Evolutionary conservation across 2,888 invertebrate genomes (phyloP), one percentile per base, ranked within the genome.

Genomic region (Drosophila engyochracea): DNA sequence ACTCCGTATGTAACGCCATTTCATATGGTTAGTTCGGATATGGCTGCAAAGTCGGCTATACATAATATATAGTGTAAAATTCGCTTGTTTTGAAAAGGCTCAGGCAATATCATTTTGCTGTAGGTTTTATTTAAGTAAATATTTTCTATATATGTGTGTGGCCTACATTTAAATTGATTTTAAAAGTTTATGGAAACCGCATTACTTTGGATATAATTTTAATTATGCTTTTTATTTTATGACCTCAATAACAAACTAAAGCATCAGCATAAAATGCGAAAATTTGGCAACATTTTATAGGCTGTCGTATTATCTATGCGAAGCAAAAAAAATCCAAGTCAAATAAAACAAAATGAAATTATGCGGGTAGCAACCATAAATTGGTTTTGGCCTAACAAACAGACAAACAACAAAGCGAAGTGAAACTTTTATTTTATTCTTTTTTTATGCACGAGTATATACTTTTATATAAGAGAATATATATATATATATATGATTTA

Each of bases 331-430:
- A 70, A 73, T 61, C 64, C 68, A 69, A 74, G 35, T 47, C 54
- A 57, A 70, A 74, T 58, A 67, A 67, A 81, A 77, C 44, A 51
- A 86, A 83, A 79, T 72, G 53, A 83, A 83, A 79, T 86, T 86
- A 86, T 89, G 86, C 77, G 79, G 75, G 77, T 53, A 59, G 65
- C 75, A 81, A 70, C 79, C 89, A 83, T 83, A 89, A 86, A 86
- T 83, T 89, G 74, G 83, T 79, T 89, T 85, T 70, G 62, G 65
- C 52, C 51, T 54, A 68, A 59, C 67, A 69, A 74, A 76, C 60
- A 64, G 67, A 69, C 55, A 76, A 73, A 62, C 54, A 71, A 70
- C 53, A 70, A 76, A 57, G n/a, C 37, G 37, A 63, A 63, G 44
- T 33, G 30, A 75, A 77, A 81, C 74, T 65, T 86, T 86, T 73